phyloP scores from a whole-genome alignment of 2,797 vertebrate genomes.

The Crotalus adamanteus region DNA sequence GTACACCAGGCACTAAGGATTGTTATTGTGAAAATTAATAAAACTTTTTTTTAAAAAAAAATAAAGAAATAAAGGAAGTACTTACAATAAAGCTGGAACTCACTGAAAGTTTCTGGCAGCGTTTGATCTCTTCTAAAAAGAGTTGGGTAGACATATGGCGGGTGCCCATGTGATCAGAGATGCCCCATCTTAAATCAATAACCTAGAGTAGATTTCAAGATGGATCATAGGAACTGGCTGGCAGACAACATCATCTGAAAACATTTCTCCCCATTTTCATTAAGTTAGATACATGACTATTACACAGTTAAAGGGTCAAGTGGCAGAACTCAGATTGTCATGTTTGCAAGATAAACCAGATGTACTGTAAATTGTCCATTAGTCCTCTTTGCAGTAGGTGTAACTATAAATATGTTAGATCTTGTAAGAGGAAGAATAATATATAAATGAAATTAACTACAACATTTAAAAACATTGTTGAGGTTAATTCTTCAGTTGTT shows the following conservation, averaged over 20 bases:
- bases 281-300: background rate
- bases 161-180: slow-evolving; percentile 53
- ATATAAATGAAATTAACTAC: background rate
- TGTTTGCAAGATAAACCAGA: background rate
- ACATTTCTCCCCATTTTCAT: background rate
- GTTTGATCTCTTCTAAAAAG: slow-evolving; percentile 76
- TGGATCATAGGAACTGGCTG: background rate
- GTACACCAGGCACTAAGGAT: too few species aligned
- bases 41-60: too few species aligned
- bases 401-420: background rate
- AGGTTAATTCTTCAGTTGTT: too few species aligned
- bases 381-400: background rate
- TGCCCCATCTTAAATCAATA: slow-evolving; percentile 77
- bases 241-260: background rate
- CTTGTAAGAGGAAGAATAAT: background rate
- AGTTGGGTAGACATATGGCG: slow-evolving; percentile 70
- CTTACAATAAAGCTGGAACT: slow-evolving; percentile 80
- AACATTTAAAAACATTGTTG: background rate
- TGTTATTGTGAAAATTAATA: too few species aligned
- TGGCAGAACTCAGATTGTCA: background rate
- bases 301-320: background rate
- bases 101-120: slow-evolving; percentile 70
- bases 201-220: slow-evolving; percentile 53
- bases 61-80: background rate
- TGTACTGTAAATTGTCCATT: background rate